Conservation (phyloP, 2,888 invertebrate species). For the Hecatera dysodea region DNA sequence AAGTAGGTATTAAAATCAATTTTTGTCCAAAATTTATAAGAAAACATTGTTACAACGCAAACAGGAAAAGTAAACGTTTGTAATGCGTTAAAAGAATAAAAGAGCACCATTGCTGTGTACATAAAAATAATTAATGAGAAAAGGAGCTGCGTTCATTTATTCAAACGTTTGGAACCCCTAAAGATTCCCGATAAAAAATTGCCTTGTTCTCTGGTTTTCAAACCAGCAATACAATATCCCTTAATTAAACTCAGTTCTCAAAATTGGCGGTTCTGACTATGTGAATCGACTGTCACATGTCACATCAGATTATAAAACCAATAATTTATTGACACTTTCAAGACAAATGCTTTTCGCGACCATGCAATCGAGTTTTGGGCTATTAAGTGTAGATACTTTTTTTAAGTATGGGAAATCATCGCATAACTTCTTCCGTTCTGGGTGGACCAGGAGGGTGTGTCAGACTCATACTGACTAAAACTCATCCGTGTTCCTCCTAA, state of each 20-base stretch:
- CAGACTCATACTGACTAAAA: no score
- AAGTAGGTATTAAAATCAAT: no score
- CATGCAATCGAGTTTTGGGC: no score
- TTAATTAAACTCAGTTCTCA: neutral
- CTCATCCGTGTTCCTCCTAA: no score
- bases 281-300: neutral
- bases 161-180: neutral
- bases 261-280: neutral
- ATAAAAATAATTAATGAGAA: neutral
- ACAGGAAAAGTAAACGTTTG: neutral
- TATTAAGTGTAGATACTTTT: no score
- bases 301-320: no score
- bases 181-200: neutral
- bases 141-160: neutral
- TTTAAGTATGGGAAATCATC: no score
- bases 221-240: conserved; percentile 1
- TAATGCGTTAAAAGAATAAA: neutral
- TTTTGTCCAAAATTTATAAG: no score
- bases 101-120: neutral
- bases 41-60: neutral
- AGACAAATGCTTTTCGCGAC: neutral
- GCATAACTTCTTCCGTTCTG: no score
- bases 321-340: neutral
- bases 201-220: neutral
- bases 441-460: no score